Conservation (phyloP, 1,140 invertebrate genomes). For the Apolygus lucorum region DNA sequence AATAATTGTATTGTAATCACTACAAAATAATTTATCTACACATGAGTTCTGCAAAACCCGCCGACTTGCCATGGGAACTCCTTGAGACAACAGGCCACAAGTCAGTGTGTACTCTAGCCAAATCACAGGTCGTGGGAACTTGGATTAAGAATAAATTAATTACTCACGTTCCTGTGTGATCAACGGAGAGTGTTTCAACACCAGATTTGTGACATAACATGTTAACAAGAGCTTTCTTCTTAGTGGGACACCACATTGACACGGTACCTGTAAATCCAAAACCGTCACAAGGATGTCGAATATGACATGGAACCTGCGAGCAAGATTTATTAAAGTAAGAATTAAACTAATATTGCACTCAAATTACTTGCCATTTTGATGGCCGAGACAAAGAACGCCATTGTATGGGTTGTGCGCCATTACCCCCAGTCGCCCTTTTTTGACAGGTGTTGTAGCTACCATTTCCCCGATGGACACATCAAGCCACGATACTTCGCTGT, state of each 20-base stretch:
- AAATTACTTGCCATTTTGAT: conserved; percentile 64
- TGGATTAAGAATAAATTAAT: too few species aligned
- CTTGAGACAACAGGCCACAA: too few species aligned
- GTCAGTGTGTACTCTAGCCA: too few species aligned
- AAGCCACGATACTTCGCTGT: conserved; percentile 80
- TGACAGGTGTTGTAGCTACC: conserved; percentile 64
- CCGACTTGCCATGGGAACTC: too few species aligned
- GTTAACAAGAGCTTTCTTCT: conserved; percentile 74
- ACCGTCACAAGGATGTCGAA: not conserved
- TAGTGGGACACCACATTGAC: conserved; percentile 91
- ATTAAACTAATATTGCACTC: not conserved
- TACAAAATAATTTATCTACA: too few species aligned
- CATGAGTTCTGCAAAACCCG: too few species aligned
- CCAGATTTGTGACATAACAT: conserved; percentile 82
- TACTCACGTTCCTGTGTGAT: conserved; percentile 70
- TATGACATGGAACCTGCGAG: too few species aligned
- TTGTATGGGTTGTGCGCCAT: conserved; percentile 95
- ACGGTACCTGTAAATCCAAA: conserved; percentile 61
- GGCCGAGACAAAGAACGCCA: conserved; percentile 83
- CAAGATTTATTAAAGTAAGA: too few species aligned
- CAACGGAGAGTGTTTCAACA: conserved; percentile 71
- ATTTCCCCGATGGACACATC: conserved; percentile 92
- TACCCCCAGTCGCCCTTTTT: conserved; percentile 62
- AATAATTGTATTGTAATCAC: too few species aligned
- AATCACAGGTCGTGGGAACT: too few species aligned